phyloP scores from a whole-genome alignment of 37 sponge, comb jelly and placozoan species.

The Agelas oroides region DNA sequence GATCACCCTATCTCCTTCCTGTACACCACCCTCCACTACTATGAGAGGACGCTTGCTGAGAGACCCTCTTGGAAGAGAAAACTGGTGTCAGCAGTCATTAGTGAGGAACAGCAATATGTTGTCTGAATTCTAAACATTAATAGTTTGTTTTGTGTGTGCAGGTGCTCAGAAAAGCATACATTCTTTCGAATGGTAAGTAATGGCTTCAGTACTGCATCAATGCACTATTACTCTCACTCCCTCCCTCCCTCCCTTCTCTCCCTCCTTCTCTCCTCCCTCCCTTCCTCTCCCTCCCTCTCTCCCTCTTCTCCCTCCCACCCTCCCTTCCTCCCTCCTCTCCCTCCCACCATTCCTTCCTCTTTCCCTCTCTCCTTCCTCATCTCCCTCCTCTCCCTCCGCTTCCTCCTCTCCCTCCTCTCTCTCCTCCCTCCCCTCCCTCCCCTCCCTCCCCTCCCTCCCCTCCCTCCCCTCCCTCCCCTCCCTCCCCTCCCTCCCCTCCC shows the following conservation, averaged over 20 bases:
- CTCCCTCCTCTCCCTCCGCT: too few relatives aligned
- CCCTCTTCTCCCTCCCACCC: neutral
- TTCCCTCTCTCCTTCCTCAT: too few relatives aligned
- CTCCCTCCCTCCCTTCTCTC: neutral
- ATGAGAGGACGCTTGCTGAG: conserved; percentile 52
- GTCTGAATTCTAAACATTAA: neutral
- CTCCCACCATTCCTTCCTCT: neutral
- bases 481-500: neutral
- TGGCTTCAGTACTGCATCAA: neutral
- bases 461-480: neutral
- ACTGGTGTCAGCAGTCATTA: conserved; percentile 70
- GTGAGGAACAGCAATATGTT: conserved; percentile 19
- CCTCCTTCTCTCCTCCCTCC: neutral
- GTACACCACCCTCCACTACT: conserved; percentile 87
- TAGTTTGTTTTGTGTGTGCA: neutral
- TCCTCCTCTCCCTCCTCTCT: neutral
- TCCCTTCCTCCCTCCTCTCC: neutral
- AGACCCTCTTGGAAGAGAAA: conserved; percentile 57
- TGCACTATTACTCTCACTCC: too few relatives aligned
- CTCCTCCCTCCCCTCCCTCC: neutral
- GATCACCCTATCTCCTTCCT: conserved; percentile 75
- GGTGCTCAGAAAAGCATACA: conserved; percentile 17
- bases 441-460: neutral
- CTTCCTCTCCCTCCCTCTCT: neutral
- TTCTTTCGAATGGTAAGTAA: neutral